Evolutionary conservation across 2,888 invertebrate species (phyloP).

Genomic region (Scelioninae gen. 1): DNA sequence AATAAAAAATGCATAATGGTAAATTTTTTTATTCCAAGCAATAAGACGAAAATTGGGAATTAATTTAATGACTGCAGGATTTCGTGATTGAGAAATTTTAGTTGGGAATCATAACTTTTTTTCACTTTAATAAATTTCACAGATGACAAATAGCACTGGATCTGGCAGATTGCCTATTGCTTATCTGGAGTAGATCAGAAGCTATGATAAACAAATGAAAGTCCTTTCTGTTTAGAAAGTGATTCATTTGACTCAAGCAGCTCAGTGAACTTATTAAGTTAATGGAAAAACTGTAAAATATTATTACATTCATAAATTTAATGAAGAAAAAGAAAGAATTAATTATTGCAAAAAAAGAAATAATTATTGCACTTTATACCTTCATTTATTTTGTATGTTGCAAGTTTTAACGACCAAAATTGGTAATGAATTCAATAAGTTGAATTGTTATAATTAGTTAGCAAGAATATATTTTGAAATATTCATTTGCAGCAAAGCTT

Average conservation of each 20-base stretch:
- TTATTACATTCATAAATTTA: background rate
- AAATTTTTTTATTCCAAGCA: slow-evolving; percentile 9
- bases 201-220: slow-evolving; percentile 41
- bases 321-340: too few species aligned
- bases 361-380: too few species aligned
- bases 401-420: too few species aligned
- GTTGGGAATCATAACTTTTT: slow-evolving; percentile 40
- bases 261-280: background rate
- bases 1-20: slow-evolving; percentile 4
- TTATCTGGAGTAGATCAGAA: slow-evolving; percentile 43
- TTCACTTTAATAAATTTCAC: slow-evolving; percentile 42
- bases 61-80: slow-evolving; percentile 35
- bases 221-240: background rate
- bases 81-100: slow-evolving; percentile 39
- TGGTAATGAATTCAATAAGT: background rate
- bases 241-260: slow-evolving; percentile 11
- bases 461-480: background rate
- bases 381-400: too few species aligned
- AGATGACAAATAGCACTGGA: slow-evolving; percentile 28
- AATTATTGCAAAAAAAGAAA: too few species aligned
- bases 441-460: background rate
- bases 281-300: background rate
- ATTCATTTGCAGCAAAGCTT: background rate
- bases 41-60: slow-evolving; percentile 2
- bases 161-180: slow-evolving; percentile 46